A percentile compares a stretch with the other conserved stretches of the same genome.
Evolutionary conservation across 2,113 vertebrate genomes (phyloP).

Genomic region (Erythrocercus mccallii): DNA sequence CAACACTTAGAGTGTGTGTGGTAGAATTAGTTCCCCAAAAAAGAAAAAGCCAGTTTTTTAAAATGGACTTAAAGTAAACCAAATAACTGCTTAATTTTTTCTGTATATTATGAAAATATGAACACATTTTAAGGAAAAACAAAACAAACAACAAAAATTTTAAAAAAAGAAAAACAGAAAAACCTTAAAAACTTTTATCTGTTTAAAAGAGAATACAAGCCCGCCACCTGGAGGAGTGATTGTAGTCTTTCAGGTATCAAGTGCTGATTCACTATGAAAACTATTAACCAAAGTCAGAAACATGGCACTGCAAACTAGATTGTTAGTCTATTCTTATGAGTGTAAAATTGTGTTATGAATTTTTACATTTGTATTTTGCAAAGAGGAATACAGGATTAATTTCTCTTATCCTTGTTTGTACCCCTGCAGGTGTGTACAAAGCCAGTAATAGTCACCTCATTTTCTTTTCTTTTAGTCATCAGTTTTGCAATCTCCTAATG

Average conservation of each 20-base stretch:
- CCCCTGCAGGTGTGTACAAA: conserved; percentile 28
- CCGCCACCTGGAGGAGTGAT: conserved; percentile 79
- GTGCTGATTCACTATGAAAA: conserved; percentile 85
- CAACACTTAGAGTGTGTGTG: conserved; percentile 74
- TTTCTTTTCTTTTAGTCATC: background rate
- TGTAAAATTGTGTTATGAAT: conserved; percentile 83
- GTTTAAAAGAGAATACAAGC: conserved; percentile 83
- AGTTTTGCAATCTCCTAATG: conserved; percentile 24
- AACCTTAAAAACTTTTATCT: conserved; percentile 76
- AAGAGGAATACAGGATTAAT: conserved; percentile 58
- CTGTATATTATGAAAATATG: conserved; percentile 78
- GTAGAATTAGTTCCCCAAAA: conserved; percentile 67
- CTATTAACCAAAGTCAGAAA: conserved; percentile 98
- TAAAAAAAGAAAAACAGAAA: background rate
- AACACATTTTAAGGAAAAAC: conserved; percentile 75
- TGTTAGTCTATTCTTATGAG: conserved; percentile 76
- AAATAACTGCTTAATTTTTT: conserved; percentile 80
- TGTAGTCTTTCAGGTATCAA: conserved; percentile 81
- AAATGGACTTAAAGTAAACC: conserved; percentile 85
- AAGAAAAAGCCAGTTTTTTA: conserved; percentile 77
- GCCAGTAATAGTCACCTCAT: background rate
- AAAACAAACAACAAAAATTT: conserved; percentile 43
- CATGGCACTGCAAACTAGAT: conserved; percentile 85
- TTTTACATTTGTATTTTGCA: conserved; percentile 91
- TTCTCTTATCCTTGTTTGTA: conserved; percentile 44